Conservation (phyloP, 1,140 invertebrate genomes). For the Copidosoma floridanum region DNA sequence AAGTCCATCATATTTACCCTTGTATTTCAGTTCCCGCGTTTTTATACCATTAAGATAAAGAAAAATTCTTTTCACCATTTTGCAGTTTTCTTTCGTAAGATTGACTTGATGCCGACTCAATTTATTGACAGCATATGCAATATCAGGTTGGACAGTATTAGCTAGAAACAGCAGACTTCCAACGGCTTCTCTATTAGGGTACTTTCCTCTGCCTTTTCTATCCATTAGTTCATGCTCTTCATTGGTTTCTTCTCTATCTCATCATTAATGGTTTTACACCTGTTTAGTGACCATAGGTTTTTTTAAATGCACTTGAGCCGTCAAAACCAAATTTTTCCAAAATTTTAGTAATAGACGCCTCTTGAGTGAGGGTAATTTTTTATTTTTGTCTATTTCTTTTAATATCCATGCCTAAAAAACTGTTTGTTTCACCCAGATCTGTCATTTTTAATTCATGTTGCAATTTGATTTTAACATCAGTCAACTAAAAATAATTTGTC, state of each 20-base stretch:
- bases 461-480: constrained; percentile 7
- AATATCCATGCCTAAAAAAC: constrained; percentile 10
- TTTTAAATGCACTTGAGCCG: background rate
- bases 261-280: constrained; percentile 3
- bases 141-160: constrained; percentile 50
- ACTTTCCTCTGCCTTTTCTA: background rate
- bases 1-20: background rate
- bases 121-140: constrained; percentile 40
- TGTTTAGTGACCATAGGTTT: constrained; percentile 5
- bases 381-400: background rate
- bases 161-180: constrained; percentile 50
- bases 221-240: background rate
- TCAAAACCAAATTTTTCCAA: constrained; percentile 10
- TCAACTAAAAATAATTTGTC: constrained; percentile 15
- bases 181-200: constrained; percentile 41
- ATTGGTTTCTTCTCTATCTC: background rate
- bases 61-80: constrained; percentile 4
- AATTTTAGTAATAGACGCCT: constrained; percentile 1
- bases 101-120: constrained; percentile 20
- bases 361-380: background rate
- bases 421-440: constrained; percentile 2
- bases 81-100: constrained; percentile 7
- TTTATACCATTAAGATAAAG: constrained; percentile 1
- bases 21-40: background rate
- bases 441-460: constrained; percentile 12